These are phyloP conservation scores for Seriola dumerili DNA, from an alignment of 2,113 vertebrate genomes.

Conservation along the genomic window DNA sequence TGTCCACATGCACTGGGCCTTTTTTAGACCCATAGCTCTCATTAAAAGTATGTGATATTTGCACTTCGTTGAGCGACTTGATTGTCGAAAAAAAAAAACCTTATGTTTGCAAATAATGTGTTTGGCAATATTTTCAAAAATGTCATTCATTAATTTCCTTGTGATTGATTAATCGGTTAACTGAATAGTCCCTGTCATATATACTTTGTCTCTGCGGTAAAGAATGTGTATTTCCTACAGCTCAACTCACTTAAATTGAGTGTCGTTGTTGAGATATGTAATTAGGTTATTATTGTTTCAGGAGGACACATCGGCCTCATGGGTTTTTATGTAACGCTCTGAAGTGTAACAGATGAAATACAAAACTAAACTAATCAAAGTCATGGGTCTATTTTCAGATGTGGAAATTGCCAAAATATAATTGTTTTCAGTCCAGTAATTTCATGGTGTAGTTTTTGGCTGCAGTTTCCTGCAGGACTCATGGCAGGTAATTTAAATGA, in stretches of 20 bases:
- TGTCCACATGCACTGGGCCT: slow-evolving; percentile 11
- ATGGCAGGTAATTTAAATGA: slow-evolving; percentile 32
- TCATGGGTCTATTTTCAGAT: slow-evolving; percentile 46
- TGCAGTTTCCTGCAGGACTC: slow-evolving; percentile 22
- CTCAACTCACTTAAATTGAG: slow-evolving; percentile 35
- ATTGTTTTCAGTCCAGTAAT: slow-evolving; percentile 49
- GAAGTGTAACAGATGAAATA: slow-evolving; percentile 41
- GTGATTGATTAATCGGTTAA: background rate
- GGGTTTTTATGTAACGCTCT: slow-evolving; percentile 32
- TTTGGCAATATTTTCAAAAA: background rate
- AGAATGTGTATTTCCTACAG: slow-evolving; percentile 1
- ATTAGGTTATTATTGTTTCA: slow-evolving; percentile 48
- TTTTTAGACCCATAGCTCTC: slow-evolving; percentile 5
- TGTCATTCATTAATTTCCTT: background rate
- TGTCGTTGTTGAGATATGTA: slow-evolving; percentile 27
- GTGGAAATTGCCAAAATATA: slow-evolving; percentile 35
- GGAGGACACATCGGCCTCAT: slow-evolving; percentile 30
- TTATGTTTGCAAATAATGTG: slow-evolving; percentile 1
- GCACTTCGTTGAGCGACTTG: background rate
- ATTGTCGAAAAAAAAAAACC: background rate
- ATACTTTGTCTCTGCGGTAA: background rate
- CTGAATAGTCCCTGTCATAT: background rate
- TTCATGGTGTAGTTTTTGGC: slow-evolving; percentile 28
- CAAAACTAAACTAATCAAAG: slow-evolving; percentile 49
- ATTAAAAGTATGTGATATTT: slow-evolving; percentile 32